A percentile compares a stretch with the other conserved stretches of the same genome.
Evolutionary conservation across 2,888 invertebrate genomes (phyloP).

Genomic region (Rhingia campestris): DNA sequence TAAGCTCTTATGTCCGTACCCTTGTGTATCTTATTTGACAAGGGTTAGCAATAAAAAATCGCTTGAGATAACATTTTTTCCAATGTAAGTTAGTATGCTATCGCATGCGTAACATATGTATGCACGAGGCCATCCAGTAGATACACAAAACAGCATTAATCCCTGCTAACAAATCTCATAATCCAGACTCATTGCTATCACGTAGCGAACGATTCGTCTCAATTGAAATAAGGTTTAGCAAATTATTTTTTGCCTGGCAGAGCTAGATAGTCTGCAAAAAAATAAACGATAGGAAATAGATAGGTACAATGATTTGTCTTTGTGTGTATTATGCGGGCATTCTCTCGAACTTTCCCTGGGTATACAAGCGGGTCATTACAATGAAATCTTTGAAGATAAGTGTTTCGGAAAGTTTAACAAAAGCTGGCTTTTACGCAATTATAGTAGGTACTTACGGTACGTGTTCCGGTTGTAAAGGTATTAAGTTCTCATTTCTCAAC

Average conservation of each 20-base stretch:
- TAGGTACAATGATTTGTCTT: no score
- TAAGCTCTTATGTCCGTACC: background rate
- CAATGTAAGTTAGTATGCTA: background rate
- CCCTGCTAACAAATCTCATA: constrained; percentile 52
- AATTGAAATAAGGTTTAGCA: constrained; percentile 20
- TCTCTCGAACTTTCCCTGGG: no score
- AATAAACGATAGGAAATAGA: no score
- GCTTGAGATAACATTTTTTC: constrained; percentile 47
- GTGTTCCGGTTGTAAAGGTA: no score
- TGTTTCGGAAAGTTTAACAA: constrained; percentile 46
- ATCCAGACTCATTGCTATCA: constrained; percentile 58
- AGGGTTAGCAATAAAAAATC: constrained; percentile 38
- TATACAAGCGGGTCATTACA: constrained; percentile 40
- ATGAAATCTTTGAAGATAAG: constrained; percentile 55
- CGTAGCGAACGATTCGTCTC: constrained; percentile 43
- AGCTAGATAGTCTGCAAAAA: background rate
- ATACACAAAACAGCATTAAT: constrained; percentile 8
- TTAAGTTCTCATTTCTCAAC: background rate
- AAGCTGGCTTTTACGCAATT: constrained; percentile 27
- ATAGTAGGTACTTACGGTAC: background rate
- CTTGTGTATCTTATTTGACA: constrained; percentile 19
- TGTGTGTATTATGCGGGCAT: no score
- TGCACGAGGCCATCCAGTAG: constrained; percentile 10
- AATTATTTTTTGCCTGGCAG: constrained; percentile 11
- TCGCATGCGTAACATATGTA: background rate